Evolutionary conservation across 2,797 vertebrate species (phyloP).

Genomic region (Choloepus didactylus): DNA sequence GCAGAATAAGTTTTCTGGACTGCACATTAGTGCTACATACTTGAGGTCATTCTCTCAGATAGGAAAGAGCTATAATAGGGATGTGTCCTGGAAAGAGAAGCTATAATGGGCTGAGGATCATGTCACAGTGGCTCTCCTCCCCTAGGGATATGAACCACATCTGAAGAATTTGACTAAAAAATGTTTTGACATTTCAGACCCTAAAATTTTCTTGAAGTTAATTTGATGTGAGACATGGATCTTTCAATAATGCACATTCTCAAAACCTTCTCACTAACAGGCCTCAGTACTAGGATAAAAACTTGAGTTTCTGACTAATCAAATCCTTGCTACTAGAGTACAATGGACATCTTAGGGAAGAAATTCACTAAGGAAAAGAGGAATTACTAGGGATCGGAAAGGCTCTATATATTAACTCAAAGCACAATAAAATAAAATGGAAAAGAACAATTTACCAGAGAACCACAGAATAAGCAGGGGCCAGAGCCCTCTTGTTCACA

Average conservation of each 20-base stretch:
- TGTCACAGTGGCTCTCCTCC: background rate
- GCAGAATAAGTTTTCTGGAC: conserved; percentile 1
- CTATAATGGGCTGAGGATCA: conserved; percentile 23
- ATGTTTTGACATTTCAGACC: background rate
- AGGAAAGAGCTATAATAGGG: conserved; percentile 31
- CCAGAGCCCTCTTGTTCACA: conserved; percentile 98
- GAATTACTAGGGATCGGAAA: conserved; percentile 6
- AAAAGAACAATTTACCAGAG: conserved; percentile 89
- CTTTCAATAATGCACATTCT: background rate
- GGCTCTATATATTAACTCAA: background rate
- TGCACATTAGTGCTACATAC: conserved; percentile 9
- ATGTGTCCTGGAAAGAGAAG: conserved; percentile 26
- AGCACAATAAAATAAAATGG: background rate
- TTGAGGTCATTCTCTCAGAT: conserved; percentile 22
- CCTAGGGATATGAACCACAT: background rate
- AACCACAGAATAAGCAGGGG: conserved; percentile 96
- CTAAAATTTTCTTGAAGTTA: conserved; percentile 35
- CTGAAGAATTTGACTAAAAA: background rate
- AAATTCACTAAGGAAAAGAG: conserved; percentile 62
- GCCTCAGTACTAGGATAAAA: conserved; percentile 6
- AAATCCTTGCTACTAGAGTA: conserved; percentile 29
- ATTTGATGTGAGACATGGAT: background rate
- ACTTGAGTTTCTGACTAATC: background rate
- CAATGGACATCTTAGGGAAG: conserved; percentile 1
- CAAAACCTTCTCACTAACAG: conserved; percentile 47